Evolutionary conservation across 1,140 invertebrate genomes (phyloP).

Genomic region (Cotesia vestalis): DNA sequence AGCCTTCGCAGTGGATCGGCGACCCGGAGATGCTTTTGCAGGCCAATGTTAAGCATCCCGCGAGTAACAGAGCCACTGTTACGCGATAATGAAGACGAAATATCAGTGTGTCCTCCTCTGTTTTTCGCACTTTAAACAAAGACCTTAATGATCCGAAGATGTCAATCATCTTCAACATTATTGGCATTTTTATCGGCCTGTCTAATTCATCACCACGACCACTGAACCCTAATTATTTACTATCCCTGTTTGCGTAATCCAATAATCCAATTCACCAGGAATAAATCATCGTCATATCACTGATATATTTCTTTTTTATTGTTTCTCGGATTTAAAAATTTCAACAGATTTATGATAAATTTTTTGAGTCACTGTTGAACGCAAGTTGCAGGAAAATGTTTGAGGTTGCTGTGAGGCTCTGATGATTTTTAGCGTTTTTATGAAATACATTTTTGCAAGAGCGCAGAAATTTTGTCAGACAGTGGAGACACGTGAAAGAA

Average conservation of each 20-base stretch:
- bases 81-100: slow-evolving; percentile 71
- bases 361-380: too few relatives aligned
- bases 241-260: background rate
- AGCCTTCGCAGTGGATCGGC: slow-evolving; percentile 72
- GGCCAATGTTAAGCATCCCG: slow-evolving; percentile 67
- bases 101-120: slow-evolving; percentile 69
- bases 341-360: too few relatives aligned
- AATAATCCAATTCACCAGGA: too few relatives aligned
- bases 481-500: slow-evolving; percentile 52
- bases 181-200: slow-evolving; percentile 50
- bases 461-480: slow-evolving; percentile 8
- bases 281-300: background rate
- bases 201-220: background rate
- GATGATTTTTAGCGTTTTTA: slow-evolving; percentile 26
- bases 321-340: too few relatives aligned
- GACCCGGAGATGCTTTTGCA: slow-evolving; percentile 71
- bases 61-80: slow-evolving; percentile 68
- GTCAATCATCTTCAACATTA: slow-evolving; percentile 65
- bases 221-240: background rate
- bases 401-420: too few relatives aligned
- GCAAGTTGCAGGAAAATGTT: too few relatives aligned
- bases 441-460: slow-evolving; percentile 27
- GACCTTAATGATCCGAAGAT: slow-evolving; percentile 63
- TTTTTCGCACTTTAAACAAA: slow-evolving; percentile 66
- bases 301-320: too few relatives aligned